Evolutionary conservation across 1,140 invertebrate genomes (phyloP).

Genomic region (Hirudo medicinalis): DNA sequence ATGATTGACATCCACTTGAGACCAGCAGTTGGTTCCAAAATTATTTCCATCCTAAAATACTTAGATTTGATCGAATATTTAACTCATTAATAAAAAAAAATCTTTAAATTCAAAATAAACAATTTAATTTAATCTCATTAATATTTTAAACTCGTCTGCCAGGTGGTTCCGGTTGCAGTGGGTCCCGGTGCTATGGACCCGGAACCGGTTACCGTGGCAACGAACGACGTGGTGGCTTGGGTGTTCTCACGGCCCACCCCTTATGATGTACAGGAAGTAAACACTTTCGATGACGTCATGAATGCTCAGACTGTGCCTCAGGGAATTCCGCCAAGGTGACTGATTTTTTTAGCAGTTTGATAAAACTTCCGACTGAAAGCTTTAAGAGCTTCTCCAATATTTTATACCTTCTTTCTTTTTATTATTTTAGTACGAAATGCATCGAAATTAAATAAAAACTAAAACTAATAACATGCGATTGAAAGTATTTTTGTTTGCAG

Average conservation of each 20-base stretch:
- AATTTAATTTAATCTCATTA: constrained; percentile 7
- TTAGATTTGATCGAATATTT: background rate
- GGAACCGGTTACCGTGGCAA: constrained; percentile 33
- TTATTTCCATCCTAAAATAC: too few relatives aligned
- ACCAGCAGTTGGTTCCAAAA: constrained; percentile 27
- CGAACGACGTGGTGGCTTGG: constrained; percentile 40
- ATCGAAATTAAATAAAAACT: background rate
- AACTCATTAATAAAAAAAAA: background rate
- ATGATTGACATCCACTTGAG: constrained; percentile 37
- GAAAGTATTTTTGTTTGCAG: background rate
- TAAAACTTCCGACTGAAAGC: too few relatives aligned
- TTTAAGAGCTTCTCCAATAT: too few relatives aligned
- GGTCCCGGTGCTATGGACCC: constrained; percentile 29
- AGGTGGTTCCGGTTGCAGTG: constrained; percentile 37
- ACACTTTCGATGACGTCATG: constrained; percentile 30
- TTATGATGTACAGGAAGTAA: constrained; percentile 30
- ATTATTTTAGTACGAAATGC: too few relatives aligned
- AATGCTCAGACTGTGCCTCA: constrained; percentile 25
- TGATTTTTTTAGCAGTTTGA: too few relatives aligned
- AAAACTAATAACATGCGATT: background rate
- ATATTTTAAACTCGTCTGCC: constrained; percentile 4
- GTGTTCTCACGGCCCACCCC: constrained; percentile 29
- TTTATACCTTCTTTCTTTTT: too few relatives aligned
- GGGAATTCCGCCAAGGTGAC: constrained; percentile 28
- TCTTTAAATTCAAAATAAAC: background rate